These are phyloP conservation scores for Drosophila persimilis DNA, from an alignment of 1,140 invertebrate species.

Conservation along the genomic window DNA sequence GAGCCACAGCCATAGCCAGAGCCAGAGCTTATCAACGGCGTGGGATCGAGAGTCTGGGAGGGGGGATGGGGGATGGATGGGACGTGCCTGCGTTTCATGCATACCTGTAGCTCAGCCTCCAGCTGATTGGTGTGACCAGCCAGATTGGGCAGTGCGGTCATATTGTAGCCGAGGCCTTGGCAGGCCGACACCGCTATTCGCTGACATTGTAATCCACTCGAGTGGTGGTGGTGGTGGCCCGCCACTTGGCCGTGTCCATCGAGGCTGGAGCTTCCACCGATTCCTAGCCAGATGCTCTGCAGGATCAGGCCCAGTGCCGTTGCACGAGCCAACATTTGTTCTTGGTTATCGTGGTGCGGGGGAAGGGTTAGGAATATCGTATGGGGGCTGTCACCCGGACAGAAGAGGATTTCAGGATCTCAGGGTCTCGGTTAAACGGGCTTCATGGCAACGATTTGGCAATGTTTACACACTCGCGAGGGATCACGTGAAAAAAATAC, in stretches of 20 bases:
- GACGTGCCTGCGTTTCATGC: conserved; percentile 21
- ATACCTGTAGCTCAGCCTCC: conserved; percentile 88
- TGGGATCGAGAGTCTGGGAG: neutral
- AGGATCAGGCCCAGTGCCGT: neutral
- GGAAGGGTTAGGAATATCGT: too few relatives aligned
- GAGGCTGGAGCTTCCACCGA: conserved; percentile 10
- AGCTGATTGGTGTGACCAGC: conserved; percentile 90
- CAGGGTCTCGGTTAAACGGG: too few relatives aligned
- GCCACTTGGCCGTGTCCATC: conserved; percentile 15
- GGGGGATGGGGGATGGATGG: neutral
- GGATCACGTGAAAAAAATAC: too few relatives aligned
- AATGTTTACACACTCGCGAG: too few relatives aligned
- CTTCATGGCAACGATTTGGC: too few relatives aligned
- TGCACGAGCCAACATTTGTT: neutral
- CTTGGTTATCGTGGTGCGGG: too few relatives aligned
- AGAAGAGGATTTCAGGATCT: too few relatives aligned
- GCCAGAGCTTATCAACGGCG: conserved; percentile 44
- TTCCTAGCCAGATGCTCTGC: neutral
- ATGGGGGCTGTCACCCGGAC: too few relatives aligned
- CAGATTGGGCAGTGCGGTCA: conserved; percentile 94
- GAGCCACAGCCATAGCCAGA: too few relatives aligned
- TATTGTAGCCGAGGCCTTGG: conserved; percentile 92
- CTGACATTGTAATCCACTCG: conserved; percentile 87
- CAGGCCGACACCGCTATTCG: conserved; percentile 91
- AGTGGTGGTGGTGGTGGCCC: conserved; percentile 9